These are phyloP conservation scores for Lutraria rhynchaena DNA, from an alignment of 1,140 invertebrate species.

Conservation along the genomic window DNA sequence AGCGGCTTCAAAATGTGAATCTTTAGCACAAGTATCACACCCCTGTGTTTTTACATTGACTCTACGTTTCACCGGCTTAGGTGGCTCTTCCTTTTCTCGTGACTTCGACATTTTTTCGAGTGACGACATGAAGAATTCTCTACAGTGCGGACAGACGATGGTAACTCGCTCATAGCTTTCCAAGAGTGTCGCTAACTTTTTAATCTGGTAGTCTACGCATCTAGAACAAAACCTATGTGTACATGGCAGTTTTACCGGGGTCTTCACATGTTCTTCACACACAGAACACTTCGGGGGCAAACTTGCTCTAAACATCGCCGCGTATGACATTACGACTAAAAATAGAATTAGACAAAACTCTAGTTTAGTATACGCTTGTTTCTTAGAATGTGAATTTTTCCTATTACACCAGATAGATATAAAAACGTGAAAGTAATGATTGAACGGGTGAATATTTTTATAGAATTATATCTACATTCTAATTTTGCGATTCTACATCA, in stretches of 20 bases:
- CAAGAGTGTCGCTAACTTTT: conserved; percentile 11
- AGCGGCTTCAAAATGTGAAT: conserved; percentile 27
- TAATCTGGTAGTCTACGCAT: conserved; percentile 35
- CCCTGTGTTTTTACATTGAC: conserved; percentile 17
- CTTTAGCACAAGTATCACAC: conserved; percentile 49
- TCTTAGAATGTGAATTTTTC: too few relatives aligned
- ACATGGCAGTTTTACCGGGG: conserved; percentile 23
- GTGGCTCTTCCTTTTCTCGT: not conserved
- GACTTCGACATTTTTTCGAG: not conserved
- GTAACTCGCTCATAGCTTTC: conserved; percentile 9
- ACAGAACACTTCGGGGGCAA: conserved; percentile 33
- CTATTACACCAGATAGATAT: too few relatives aligned
- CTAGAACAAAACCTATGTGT: conserved; percentile 35
- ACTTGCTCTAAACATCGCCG: too few relatives aligned
- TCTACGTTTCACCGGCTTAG: too few relatives aligned
- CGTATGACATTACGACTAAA: too few relatives aligned
- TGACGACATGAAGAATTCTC: conserved; percentile 40
- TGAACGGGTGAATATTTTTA: too few relatives aligned
- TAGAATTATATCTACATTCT: too few relatives aligned
- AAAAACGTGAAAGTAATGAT: too few relatives aligned
- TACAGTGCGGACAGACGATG: conserved; percentile 45
- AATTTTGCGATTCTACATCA: too few relatives aligned
- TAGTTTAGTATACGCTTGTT: too few relatives aligned
- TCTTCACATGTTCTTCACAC: conserved; percentile 12
- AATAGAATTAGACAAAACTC: too few relatives aligned